Evolutionary conservation across 2,797 vertebrate genomes (phyloP).

Genomic region (Microctenopoma steveboyesi): DNA sequence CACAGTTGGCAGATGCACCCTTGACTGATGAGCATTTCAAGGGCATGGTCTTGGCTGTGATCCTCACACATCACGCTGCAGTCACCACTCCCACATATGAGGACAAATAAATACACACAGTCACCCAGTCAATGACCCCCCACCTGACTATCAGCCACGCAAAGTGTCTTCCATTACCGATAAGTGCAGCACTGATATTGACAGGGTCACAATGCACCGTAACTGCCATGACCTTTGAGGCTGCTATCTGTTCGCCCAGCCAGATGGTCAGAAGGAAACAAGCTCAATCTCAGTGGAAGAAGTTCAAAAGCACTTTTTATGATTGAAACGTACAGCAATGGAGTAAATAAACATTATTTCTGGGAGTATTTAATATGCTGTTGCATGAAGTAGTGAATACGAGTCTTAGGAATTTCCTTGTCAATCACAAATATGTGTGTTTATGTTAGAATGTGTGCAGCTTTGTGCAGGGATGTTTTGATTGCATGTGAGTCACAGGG

Average conservation of each 20-base stretch:
- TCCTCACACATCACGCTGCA: conserved; percentile 32
- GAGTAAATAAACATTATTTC: conserved; percentile 27
- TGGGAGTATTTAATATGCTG: not conserved
- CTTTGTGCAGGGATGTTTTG: conserved; percentile 55
- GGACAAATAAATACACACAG: conserved; percentile 38
- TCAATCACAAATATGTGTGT: conserved; percentile 52
- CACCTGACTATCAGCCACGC: conserved; percentile 35
- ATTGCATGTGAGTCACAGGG: conserved; percentile 49
- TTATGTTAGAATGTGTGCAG: conserved; percentile 50
- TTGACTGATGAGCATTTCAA: conserved; percentile 58
- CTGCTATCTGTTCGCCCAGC: conserved; percentile 37
- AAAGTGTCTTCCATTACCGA: conserved; percentile 73
- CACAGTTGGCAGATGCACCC: conserved; percentile 52
- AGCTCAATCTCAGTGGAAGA: not conserved
- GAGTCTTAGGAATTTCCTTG: conserved; percentile 45
- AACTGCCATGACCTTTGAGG: conserved; percentile 62
- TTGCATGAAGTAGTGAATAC: not conserved
- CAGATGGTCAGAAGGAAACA: conserved; percentile 61
- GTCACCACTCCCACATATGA: conserved; percentile 20
- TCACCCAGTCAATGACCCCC: conserved; percentile 2
- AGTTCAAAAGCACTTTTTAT: not conserved
- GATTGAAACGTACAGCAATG: not conserved
- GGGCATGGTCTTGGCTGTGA: conserved; percentile 46
- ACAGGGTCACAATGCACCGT: conserved; percentile 58
- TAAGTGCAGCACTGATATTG: conserved; percentile 71